phyloP scores from a whole-genome alignment of 2,113 vertebrate genomes.

The Podarcis raffonei region DNA sequence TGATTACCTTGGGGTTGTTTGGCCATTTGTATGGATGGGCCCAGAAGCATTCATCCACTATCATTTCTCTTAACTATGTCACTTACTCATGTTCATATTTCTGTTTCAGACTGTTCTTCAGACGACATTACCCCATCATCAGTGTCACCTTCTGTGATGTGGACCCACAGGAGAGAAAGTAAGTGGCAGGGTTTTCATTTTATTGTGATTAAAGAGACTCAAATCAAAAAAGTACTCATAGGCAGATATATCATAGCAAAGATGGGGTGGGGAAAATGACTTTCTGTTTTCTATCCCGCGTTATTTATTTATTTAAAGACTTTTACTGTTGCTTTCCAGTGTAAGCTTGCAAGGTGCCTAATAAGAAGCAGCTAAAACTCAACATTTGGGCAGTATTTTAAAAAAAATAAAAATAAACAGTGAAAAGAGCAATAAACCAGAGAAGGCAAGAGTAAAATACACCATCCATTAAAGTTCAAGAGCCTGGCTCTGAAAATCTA shows the following conservation, averaged over 20 bases:
- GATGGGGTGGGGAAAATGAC: too few species aligned
- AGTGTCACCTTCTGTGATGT: constrained; percentile 94
- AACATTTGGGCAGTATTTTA: too few species aligned
- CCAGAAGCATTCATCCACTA: not conserved
- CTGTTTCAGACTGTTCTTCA: constrained; percentile 89
- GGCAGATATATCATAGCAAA: not conserved
- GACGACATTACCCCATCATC: constrained; percentile 93
- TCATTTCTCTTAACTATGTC: not conserved
- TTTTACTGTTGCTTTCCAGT: not conserved
- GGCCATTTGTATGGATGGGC: not conserved
- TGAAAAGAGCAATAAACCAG: not conserved
- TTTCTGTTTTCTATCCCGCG: not conserved
- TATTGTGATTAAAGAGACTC: not conserved
- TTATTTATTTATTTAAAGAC: not conserved
- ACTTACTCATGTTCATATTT: constrained; percentile 8
- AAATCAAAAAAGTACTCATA: not conserved
- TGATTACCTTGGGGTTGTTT: not conserved
- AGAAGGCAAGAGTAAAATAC: not conserved
- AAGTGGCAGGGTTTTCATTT: constrained; percentile 64
- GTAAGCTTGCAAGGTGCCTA: not conserved
- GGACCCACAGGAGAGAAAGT: constrained; percentile 98
- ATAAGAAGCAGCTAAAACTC: not conserved
- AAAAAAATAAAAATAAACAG: not conserved
- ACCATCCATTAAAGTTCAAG: not conserved
- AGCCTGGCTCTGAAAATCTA: not conserved